phyloP scores from a whole-genome alignment of 1,140 invertebrate genomes.

The Bacillus rossius region DNA sequence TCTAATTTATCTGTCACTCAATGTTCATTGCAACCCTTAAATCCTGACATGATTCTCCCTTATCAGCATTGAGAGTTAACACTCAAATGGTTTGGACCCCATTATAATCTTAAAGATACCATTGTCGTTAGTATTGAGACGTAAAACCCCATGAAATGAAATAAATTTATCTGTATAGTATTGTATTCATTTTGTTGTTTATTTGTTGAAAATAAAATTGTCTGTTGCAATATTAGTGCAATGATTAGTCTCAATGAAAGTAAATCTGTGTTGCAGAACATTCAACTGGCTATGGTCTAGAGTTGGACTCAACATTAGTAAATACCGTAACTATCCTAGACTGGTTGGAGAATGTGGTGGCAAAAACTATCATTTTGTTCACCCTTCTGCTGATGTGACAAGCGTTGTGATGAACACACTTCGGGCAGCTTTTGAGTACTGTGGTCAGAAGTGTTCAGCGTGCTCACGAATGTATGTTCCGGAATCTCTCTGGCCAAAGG shows the following conservation, averaged over 20 bases:
- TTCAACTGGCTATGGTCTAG: conserved; percentile 92
- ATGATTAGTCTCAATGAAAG: background rate
- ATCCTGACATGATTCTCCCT: too few relatives aligned
- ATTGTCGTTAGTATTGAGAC: too few relatives aligned
- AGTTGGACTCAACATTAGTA: conserved; percentile 83
- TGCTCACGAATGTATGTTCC: conserved; percentile 96
- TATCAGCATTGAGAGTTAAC: too few relatives aligned
- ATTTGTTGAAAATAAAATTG: background rate
- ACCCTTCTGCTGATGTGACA: conserved; percentile 81
- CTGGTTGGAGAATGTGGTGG: conserved; percentile 96
- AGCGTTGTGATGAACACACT: conserved; percentile 83
- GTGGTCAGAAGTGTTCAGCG: conserved; percentile 98
- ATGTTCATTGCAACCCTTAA: too few relatives aligned
- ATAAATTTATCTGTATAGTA: background rate
- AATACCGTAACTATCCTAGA: conserved; percentile 87
- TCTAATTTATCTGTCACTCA: too few relatives aligned
- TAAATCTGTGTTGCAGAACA: conserved; percentile 55
- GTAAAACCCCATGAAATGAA: background rate
- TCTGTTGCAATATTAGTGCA: background rate
- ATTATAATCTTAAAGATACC: too few relatives aligned
- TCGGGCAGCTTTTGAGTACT: conserved; percentile 89
- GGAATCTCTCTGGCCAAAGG: conserved; percentile 79
- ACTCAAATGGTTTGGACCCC: too few relatives aligned
- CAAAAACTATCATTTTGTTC: conserved; percentile 98
- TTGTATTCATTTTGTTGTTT: too few relatives aligned